Percentiles rank a stretch among this genome's conserved stretches.
Evolutionary conservation across 1,140 invertebrate genomes (phyloP).

Genomic region (Drosophila lowei): DNA sequence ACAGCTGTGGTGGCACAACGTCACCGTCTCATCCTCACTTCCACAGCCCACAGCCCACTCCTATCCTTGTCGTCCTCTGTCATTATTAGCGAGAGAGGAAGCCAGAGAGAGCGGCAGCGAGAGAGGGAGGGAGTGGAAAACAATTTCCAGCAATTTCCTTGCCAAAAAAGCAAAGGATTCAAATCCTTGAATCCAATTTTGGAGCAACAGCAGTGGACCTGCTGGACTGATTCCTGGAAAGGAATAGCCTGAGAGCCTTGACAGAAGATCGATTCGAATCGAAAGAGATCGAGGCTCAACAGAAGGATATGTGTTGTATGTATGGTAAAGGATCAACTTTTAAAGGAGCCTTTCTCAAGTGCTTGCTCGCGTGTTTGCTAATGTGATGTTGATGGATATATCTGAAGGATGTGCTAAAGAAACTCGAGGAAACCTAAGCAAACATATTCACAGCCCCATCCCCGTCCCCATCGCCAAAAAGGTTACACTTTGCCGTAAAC

Average conservation of each 20-base stretch:
- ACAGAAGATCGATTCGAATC: too few species aligned
- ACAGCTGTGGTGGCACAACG: conserved; percentile 19
- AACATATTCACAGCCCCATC: background rate
- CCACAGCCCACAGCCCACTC: background rate
- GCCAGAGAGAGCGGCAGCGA: background rate
- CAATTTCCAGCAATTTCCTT: conserved; percentile 62
- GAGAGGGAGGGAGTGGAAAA: conserved; percentile 45
- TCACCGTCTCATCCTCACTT: background rate
- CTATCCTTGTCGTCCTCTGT: conserved; percentile 30
- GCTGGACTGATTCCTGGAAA: too few species aligned
- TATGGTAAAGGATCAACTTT: too few species aligned
- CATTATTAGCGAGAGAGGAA: conserved; percentile 51
- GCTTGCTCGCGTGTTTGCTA: too few species aligned
- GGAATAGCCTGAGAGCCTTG: too few species aligned
- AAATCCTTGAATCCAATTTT: conserved; percentile 5
- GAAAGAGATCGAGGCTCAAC: background rate
- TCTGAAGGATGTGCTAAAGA: too few species aligned
- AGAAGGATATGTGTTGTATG: too few species aligned
- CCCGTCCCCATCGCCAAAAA: conserved; percentile 10
- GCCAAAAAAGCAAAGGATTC: conserved; percentile 42
- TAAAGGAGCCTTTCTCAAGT: too few species aligned
- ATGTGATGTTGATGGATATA: too few species aligned
- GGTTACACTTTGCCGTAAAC: too few species aligned
- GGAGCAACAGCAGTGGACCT: too few species aligned
- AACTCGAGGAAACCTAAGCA: background rate